Evolutionary conservation across 1,140 invertebrate species (phyloP).

Genomic region (Cotesia glomerata): DNA sequence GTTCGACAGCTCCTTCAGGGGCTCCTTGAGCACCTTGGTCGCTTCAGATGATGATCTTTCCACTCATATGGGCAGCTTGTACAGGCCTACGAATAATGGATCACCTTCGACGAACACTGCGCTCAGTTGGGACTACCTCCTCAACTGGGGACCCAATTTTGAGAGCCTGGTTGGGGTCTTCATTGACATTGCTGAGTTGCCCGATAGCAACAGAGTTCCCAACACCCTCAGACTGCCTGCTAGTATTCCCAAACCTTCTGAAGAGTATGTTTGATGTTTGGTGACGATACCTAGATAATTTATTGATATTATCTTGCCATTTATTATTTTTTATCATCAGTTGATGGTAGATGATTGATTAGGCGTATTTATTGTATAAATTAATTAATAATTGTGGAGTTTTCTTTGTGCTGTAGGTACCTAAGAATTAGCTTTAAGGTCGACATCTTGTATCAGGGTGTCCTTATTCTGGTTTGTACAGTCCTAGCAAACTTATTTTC

Average conservation of each 20-base stretch:
- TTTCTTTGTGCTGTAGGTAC: background rate
- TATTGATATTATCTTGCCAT: constrained; percentile 39
- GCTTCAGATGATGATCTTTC: constrained; percentile 90
- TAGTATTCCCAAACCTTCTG: constrained; percentile 76
- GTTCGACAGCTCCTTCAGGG: constrained; percentile 91
- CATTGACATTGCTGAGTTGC: constrained; percentile 93
- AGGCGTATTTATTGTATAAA: background rate
- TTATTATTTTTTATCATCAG: background rate
- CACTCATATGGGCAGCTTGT: constrained; percentile 75
- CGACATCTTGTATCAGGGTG: constrained; percentile 57
- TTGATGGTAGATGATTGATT: background rate
- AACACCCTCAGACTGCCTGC: constrained; percentile 71
- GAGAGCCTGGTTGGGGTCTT: constrained; percentile 94
- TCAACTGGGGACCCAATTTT: constrained; percentile 96
- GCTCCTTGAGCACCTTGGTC: constrained; percentile 89
- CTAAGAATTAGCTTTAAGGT: constrained; percentile 14
- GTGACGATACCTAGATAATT: background rate
- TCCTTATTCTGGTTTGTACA: constrained; percentile 44
- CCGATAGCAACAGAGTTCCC: constrained; percentile 75
- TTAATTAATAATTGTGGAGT: constrained; percentile 1
- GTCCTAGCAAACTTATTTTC: constrained; percentile 30
- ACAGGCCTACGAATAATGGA: constrained; percentile 75
- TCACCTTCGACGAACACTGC: constrained; percentile 74
- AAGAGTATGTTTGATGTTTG: constrained; percentile 74
- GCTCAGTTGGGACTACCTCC: constrained; percentile 89